Conservation (phyloP, 2,797 vertebrate species). For the Sebastes umbrosus region DNA sequence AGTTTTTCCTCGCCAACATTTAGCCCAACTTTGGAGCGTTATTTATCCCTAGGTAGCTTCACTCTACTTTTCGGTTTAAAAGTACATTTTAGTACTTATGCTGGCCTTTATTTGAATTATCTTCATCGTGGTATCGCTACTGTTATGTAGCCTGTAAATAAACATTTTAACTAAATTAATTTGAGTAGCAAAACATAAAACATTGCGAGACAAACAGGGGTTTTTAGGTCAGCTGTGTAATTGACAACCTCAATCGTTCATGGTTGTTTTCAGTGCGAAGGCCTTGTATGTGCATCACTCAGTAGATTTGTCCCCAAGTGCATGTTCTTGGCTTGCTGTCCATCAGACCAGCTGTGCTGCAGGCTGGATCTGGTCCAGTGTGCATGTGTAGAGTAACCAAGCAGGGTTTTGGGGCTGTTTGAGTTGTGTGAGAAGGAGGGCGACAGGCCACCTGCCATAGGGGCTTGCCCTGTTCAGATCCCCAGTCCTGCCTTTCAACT, state of each 20-base stretch:
- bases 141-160: neutral
- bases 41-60: too few relatives aligned
- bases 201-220: neutral
- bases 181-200: neutral
- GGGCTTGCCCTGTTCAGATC: constrained; percentile 67
- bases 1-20: neutral
- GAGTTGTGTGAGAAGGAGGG: constrained; percentile 66
- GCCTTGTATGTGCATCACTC: constrained; percentile 34
- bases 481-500: constrained; percentile 73
- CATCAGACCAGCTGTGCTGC: constrained; percentile 66
- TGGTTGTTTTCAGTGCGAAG: constrained; percentile 24
- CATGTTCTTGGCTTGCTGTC: constrained; percentile 58
- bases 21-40: too few relatives aligned
- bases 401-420: constrained; percentile 66
- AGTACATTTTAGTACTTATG: neutral
- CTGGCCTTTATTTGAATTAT: neutral
- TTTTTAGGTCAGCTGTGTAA: constrained; percentile 33
- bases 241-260: constrained; percentile 25
- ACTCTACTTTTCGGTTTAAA: neutral
- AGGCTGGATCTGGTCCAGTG: constrained; percentile 64
- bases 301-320: constrained; percentile 44
- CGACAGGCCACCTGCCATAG: constrained; percentile 76
- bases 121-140: neutral
- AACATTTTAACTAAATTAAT: neutral
- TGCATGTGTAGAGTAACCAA: constrained; percentile 71